Conservation (phyloP, 2,797 vertebrate genomes). For the Paguma larvata region DNA sequence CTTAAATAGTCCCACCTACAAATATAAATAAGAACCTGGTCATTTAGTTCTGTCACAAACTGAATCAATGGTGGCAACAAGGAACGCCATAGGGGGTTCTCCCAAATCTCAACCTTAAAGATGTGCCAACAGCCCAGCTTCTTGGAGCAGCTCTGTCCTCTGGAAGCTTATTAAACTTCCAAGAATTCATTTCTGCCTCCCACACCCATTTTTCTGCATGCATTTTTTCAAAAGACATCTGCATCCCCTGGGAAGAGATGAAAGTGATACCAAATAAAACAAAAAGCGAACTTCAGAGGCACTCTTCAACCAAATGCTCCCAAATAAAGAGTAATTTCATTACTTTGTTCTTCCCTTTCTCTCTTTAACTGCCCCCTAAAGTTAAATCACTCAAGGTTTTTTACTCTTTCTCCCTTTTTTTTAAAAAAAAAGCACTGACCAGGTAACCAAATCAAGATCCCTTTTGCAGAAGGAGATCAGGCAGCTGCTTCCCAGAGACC, state of each 20-base stretch:
- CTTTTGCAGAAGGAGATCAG: neutral
- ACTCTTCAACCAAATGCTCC: conserved; percentile 28
- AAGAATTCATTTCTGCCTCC: conserved; percentile 58
- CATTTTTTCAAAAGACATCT: conserved; percentile 65
- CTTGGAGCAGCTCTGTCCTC: neutral
- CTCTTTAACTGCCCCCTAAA: neutral
- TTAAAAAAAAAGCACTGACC: neutral
- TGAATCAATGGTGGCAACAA: neutral
- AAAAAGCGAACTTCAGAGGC: conserved; percentile 39
- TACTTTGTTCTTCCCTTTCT: neutral
- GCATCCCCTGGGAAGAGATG: conserved; percentile 56
- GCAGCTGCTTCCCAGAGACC: neutral
- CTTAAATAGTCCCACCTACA: conserved; percentile 6
- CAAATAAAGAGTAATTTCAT: conserved; percentile 45
- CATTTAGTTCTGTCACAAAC: neutral
- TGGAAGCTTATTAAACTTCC: neutral
- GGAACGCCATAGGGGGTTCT: neutral
- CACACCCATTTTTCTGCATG: conserved; percentile 25
- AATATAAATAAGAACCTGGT: neutral
- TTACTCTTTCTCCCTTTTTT: neutral
- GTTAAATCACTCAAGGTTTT: neutral
- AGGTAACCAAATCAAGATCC: conserved; percentile 25
- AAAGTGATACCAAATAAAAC: conserved; percentile 65
- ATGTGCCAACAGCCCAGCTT: neutral
- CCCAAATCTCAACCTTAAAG: neutral